These are phyloP conservation scores for Drosophila crucigera DNA, from an alignment of 2,888 invertebrate species.

Conservation along the genomic window DNA sequence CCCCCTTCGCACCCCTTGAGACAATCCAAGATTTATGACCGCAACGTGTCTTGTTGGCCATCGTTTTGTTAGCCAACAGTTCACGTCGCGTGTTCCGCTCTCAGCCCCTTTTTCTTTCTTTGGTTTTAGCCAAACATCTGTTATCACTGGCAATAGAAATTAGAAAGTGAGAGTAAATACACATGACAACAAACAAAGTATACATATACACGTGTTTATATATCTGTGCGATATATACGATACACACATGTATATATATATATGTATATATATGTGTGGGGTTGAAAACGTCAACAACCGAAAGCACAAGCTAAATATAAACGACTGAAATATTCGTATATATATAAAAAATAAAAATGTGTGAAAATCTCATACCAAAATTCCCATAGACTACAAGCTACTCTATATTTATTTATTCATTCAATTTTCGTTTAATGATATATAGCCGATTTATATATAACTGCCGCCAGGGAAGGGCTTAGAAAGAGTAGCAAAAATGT, in stretches of 20 bases:
- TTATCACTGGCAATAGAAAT: conserved; percentile 48
- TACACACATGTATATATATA: background rate
- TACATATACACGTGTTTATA: conserved; percentile 7
- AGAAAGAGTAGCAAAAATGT: no score
- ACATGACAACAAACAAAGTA: conserved; percentile 31
- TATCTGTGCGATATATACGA: background rate
- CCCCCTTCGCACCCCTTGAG: conserved; percentile 38
- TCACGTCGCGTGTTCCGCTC: conserved; percentile 47
- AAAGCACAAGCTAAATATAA: conserved; percentile 51
- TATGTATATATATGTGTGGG: background rate
- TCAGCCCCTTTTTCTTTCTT: background rate
- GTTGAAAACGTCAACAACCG: conserved; percentile 22
- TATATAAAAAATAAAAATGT: conserved; percentile 3
- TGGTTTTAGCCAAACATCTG: conserved; percentile 41
- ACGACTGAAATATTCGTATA: conserved; percentile 28
- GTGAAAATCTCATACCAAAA: background rate
- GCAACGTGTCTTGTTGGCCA: conserved; percentile 53
- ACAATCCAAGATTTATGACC: conserved; percentile 67
- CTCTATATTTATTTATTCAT: background rate
- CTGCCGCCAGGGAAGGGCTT: no score
- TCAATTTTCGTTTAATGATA: no score
- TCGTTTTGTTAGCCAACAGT: conserved; percentile 23
- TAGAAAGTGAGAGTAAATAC: conserved; percentile 49
- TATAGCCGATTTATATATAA: no score
- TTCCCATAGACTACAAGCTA: background rate